Percentiles rank a stretch among this genome's conserved stretches.
These are phyloP conservation scores for Eurystomus glaucurus DNA, from an alignment of 2,797 vertebrate genomes.

Conservation along the genomic window DNA sequence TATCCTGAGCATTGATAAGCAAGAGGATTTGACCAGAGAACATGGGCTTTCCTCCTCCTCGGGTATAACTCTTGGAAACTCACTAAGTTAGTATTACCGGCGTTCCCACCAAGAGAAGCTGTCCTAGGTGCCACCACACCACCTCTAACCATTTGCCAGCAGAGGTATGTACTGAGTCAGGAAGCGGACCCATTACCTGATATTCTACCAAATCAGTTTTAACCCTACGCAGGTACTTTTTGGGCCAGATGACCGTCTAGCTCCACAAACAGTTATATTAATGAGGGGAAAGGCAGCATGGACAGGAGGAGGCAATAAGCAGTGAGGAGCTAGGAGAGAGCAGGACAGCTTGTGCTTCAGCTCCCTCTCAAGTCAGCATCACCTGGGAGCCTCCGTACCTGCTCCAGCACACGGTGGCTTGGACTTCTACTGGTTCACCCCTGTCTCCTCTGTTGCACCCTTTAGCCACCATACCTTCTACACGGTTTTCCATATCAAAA, in stretches of 20 bases:
- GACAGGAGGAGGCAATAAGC: background rate
- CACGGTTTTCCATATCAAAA: background rate
- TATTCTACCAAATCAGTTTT: background rate
- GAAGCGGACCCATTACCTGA: fast-evolving
- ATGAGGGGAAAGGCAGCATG: background rate
- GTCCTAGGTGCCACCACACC: background rate
- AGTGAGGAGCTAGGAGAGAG: background rate
- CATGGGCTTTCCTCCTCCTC: background rate
- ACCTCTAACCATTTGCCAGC: background rate
- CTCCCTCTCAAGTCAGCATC: background rate
- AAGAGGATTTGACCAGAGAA: background rate
- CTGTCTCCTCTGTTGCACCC: background rate
- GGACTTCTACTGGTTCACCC: background rate
- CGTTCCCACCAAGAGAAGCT: background rate
- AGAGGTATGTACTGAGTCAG: background rate
- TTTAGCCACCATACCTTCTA: background rate
- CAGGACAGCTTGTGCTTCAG: background rate
- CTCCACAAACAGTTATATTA: too few relatives aligned
- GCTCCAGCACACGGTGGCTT: background rate
- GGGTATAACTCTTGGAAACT: background rate
- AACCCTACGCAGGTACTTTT: fast-evolving
- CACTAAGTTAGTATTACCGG: background rate
- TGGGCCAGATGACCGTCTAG: background rate
- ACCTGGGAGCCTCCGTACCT: background rate
- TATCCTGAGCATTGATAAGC: background rate